Percentiles rank a stretch among this genome's conserved stretches.
Conservation (phyloP, 2,888 invertebrate genomes). For the Margaritifera margaritifera region DNA sequence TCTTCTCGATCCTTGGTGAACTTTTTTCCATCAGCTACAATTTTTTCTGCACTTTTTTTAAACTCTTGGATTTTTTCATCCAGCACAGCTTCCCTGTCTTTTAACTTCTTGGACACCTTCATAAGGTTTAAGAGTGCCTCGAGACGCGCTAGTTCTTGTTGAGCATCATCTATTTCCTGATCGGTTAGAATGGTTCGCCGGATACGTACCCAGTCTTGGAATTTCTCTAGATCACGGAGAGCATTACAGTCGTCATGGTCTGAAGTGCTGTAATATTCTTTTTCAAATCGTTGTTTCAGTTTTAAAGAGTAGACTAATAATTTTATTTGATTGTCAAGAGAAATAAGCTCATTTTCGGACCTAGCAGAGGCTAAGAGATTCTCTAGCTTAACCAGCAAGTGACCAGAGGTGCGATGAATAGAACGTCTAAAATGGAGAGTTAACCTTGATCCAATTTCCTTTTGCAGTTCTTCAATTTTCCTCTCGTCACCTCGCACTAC, state of each 20-base stretch:
- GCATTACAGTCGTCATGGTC: neutral
- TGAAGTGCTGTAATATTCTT: no score
- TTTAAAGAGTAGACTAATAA: no score
- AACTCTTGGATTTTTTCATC: neutral
- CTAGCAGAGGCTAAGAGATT: no score
- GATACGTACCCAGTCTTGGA: constrained; percentile 8
- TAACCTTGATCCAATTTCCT: constrained; percentile 4
- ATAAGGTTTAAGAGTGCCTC: constrained; percentile 13
- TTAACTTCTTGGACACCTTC: neutral
- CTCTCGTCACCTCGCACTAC: constrained; percentile 14
- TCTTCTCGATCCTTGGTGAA: no score
- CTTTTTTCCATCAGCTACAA: neutral
- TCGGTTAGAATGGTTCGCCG: constrained; percentile 18
- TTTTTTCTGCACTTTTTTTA: neutral
- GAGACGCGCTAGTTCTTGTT: constrained; percentile 27
- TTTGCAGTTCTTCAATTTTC: constrained; percentile 3
- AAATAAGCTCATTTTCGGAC: neutral
- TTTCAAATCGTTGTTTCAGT: no score
- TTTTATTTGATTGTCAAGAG: neutral
- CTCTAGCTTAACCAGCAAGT: neutral
- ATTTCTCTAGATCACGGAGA: neutral
- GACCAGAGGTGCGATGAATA: neutral
- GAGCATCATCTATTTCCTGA: constrained; percentile 37
- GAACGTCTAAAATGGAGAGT: constrained; percentile 14
- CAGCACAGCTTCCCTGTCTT: neutral